These are phyloP conservation scores for Ctenochaetus hawaiiensis DNA, from an alignment of 2,797 vertebrate species.

Conservation along the genomic window DNA sequence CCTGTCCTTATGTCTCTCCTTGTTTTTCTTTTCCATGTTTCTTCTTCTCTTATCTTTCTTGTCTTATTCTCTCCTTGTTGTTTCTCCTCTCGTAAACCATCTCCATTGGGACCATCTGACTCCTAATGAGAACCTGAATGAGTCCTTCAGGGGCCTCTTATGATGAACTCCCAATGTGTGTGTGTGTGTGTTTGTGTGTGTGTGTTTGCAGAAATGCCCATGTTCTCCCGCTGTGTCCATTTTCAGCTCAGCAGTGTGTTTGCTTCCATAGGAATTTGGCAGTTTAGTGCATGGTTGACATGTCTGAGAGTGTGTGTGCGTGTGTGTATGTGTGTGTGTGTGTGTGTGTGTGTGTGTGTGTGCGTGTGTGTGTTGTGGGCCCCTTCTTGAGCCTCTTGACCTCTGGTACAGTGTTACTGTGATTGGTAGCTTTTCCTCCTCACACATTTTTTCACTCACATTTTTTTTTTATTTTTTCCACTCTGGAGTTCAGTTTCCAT, in stretches of 20 bases:
- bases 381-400: conserved; percentile 48
- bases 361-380: conserved; percentile 13
- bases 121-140: conserved; percentile 61
- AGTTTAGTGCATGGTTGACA: conserved; percentile 43
- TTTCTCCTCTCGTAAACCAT: conserved; percentile 21
- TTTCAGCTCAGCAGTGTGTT: conserved; percentile 56
- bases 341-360: conserved; percentile 33
- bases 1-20: background rate
- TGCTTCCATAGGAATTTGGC: conserved; percentile 65
- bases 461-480: no score
- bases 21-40: background rate
- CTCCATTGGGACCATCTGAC: conserved; percentile 32
- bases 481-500: conserved; percentile 42
- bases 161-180: conserved; percentile 36
- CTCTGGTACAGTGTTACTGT: conserved; percentile 51
- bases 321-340: conserved; percentile 32
- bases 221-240: conserved; percentile 42
- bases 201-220: conserved; percentile 20
- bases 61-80: background rate
- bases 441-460: no score
- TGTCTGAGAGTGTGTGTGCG: conserved; percentile 20
- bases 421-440: conserved; percentile 52
- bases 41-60: background rate
- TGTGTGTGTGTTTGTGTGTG: conserved; percentile 4
- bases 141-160: conserved; percentile 50